These are phyloP conservation scores for Ryuthela nishihirai DNA, from an alignment of 2,888 invertebrate genomes.

Conservation along the genomic window DNA sequence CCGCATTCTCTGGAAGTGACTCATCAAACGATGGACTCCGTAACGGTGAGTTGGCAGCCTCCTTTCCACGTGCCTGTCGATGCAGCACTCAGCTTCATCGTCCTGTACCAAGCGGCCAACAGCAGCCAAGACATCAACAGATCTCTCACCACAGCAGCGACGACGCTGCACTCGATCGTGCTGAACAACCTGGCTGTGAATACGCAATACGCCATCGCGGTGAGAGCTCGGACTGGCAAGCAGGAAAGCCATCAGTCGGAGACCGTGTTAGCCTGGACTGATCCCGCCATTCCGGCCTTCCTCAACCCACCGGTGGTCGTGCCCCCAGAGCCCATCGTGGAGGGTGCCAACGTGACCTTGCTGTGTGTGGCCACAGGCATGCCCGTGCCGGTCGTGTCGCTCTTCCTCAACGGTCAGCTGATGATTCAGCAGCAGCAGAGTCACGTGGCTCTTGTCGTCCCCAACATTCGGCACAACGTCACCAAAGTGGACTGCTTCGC, in stretches of 20 bases:
- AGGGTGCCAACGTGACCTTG: slow-evolving; percentile 81
- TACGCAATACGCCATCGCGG: slow-evolving; percentile 75
- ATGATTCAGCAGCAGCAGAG: slow-evolving; percentile 76
- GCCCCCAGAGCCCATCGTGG: slow-evolving; percentile 74
- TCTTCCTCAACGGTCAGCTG: slow-evolving; percentile 73
- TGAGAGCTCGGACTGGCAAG: slow-evolving; percentile 60
- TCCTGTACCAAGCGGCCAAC: slow-evolving; percentile 66
- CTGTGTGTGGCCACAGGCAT: slow-evolving; percentile 80
- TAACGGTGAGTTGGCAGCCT: slow-evolving; percentile 77
- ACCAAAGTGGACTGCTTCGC: slow-evolving; percentile 80
- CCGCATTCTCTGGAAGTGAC: slow-evolving; percentile 75
- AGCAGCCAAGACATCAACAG: slow-evolving; percentile 56
- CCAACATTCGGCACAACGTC: slow-evolving; percentile 63
- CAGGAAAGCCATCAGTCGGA: slow-evolving; percentile 75
- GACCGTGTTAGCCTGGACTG: slow-evolving; percentile 79
- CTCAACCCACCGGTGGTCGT: slow-evolving; percentile 72
- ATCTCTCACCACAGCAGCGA: slow-evolving; percentile 53
- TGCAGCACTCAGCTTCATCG: slow-evolving; percentile 53
- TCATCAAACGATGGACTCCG: slow-evolving; percentile 75
- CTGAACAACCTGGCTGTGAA: slow-evolving; percentile 70
- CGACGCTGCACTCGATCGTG: slow-evolving; percentile 66
- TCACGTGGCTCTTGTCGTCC: slow-evolving; percentile 69
- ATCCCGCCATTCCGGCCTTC: slow-evolving; percentile 79
- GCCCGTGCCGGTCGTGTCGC: slow-evolving; percentile 76
- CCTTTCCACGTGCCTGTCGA: slow-evolving; percentile 53